Evolutionary conservation across 2,113 vertebrate genomes (phyloP).

Genomic region (Taxidea taxus): DNA sequence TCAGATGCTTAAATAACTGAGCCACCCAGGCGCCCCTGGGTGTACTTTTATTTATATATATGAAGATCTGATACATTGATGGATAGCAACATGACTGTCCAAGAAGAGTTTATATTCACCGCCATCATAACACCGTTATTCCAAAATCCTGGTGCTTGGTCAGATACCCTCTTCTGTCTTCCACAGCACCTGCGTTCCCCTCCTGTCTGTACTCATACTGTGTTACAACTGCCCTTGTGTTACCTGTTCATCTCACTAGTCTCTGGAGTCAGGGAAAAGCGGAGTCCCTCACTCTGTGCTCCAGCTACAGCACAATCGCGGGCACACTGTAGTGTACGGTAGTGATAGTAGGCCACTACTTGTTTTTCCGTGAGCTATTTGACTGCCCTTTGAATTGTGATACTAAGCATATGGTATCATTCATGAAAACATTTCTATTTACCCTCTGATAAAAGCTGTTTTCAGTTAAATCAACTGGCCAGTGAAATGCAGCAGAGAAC

Average conservation of each 20-base stretch:
- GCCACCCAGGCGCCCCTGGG: neutral
- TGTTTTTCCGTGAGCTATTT: neutral
- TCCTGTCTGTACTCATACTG: neutral
- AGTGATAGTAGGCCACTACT: no score
- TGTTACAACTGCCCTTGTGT: neutral
- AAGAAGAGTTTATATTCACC: neutral
- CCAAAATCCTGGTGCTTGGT: neutral
- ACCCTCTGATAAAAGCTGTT: neutral
- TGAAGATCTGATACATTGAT: neutral
- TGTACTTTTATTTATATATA: neutral
- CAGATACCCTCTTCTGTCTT: neutral
- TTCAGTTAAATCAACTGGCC: neutral
- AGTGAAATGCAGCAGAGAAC: neutral
- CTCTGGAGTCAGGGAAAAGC: neutral
- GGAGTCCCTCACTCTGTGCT: neutral
- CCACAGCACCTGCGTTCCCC: no score
- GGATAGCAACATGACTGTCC: neutral
- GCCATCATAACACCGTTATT: neutral
- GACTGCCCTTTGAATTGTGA: neutral
- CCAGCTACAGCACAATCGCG: neutral
- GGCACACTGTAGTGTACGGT: neutral
- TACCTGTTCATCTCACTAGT: neutral
- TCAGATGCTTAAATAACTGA: neutral
- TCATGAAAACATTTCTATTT: neutral
- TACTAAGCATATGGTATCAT: neutral